Evolutionary conservation across 1,140 invertebrate species (phyloP).

Genomic region (Papilio machaon): DNA sequence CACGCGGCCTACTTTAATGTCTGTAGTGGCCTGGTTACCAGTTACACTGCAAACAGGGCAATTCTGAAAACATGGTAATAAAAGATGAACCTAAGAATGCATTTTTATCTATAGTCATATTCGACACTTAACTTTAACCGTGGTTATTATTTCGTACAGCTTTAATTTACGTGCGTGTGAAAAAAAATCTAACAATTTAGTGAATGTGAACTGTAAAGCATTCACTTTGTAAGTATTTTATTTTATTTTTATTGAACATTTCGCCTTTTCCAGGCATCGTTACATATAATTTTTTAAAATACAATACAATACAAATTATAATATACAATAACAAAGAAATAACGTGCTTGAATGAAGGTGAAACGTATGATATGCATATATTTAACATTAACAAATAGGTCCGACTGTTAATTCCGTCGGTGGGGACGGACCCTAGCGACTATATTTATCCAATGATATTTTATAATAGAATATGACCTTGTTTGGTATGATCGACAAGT

Average conservation of each 20-base stretch:
- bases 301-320: no score
- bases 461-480: constrained; percentile 54
- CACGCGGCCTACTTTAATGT: constrained; percentile 16
- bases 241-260: no score
- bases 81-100: neutral
- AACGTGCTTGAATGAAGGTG: constrained; percentile 18
- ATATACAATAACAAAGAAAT: no score
- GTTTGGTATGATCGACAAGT: constrained; percentile 55
- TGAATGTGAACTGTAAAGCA: neutral
- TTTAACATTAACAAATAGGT: constrained; percentile 31
- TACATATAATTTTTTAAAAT: no score
- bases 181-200: neutral
- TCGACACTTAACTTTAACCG: neutral
- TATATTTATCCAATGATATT: constrained; percentile 51
- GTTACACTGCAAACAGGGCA: neutral
- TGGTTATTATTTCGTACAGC: neutral
- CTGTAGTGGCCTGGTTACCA: neutral
- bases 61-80: neutral
- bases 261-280: no score
- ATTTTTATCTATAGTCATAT: neutral
- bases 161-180: neutral
- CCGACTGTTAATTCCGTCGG: constrained; percentile 26
- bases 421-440: constrained; percentile 39
- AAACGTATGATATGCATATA: constrained; percentile 21
- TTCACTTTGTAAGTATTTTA: no score